Evolutionary conservation across 2,888 invertebrate genomes (phyloP), one percentile per base, ranked within the genome.

Genomic region (Drosophila leonis): DNA sequence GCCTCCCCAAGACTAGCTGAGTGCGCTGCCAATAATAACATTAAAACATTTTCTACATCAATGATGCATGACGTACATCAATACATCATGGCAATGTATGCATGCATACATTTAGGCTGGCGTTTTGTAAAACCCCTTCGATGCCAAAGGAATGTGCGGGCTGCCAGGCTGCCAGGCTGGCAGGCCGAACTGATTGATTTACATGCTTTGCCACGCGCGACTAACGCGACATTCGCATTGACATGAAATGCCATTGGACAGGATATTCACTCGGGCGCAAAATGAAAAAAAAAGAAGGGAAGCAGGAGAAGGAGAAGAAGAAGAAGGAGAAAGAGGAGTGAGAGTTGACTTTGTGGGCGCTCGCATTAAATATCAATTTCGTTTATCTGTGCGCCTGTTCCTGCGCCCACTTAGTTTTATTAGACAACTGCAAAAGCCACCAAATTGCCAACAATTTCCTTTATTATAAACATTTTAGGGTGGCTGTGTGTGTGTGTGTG

Each of bases 31-130:
- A 78, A 81, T 87, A 88, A 87, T 88, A 86, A 72, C 86, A 88
- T 89, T 85, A 88, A 86, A 88, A 78, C 82, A 86, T 85, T 88
- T 86, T 86, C 84, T 86, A 74, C 81, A 83, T 87, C 89, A 88
- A 87, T 88, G 89, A 84, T 84, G 87, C 86, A 86, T 84, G 84
- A 81, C 83, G 78, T 84, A 86, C 78, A 86, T 82, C 86, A 82
- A 82, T 88, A 83, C 88, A 75, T 82, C 86, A 85, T 63, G 72
- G 62, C 57, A 33, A 41, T 31, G 42, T 56, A 56, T 80, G 84
- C 79, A 78, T 18, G 75, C 88, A 80, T 78, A 78, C 77, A 73
- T 72, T 81, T 86, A 79, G 88, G 75, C 83, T 69, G 75, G 70
- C 71, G 57, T 73, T 70, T 78, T 67, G 57, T 65, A 72, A 49